Evolutionary conservation across 1,140 invertebrate genomes (phyloP), one percentile per base, ranked within the genome.

Genomic region (Ceratina japonica): DNA sequence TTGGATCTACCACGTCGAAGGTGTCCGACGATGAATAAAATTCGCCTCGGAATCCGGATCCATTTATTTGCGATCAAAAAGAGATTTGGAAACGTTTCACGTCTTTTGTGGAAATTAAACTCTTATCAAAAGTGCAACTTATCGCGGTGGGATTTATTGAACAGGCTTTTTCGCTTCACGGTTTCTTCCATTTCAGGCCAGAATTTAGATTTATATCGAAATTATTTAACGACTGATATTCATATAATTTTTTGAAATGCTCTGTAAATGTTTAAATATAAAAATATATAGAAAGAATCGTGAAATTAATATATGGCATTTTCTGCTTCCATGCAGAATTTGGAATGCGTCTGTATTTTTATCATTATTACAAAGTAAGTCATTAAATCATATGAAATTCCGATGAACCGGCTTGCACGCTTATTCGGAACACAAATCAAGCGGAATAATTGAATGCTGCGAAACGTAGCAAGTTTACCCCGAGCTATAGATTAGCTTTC

Each of bases 1-100:
- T 84, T 83, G 79, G 65, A 75, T 54, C 56, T 24, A 12, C 7
- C 44, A 44, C 37, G 66, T 75, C 66, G 37, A 51, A 79, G 68
- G 44, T 83, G 58, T 20, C 10, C 61, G 37, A 77, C 37, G 7
- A 16, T 51, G 20, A 69, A 15, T 52, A 27, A 27, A 16, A 69
- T 52, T 27, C 49, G 24, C 18, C 66, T 22, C 5, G 1, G 49
- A 18, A 12, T 54, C 51, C 24, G 12, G 16, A 27, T n/a, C 66
- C 8, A 12, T 15, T 51, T 68, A 12, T 22, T 24, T 0, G 3
- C 49, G 65, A 68, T 52, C 16, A 22, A 37, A 27, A 56, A 56
- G 54, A 56, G 54, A 16, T 16, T 56, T 16, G n/a, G 15, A 56
- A n/a, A 16, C 54, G 37, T 44, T 44, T 44, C 37, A 44, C 37